These are phyloP conservation scores for Podarcis raffonei DNA, from an alignment of 2,113 vertebrate genomes.

Conservation along the genomic window DNA sequence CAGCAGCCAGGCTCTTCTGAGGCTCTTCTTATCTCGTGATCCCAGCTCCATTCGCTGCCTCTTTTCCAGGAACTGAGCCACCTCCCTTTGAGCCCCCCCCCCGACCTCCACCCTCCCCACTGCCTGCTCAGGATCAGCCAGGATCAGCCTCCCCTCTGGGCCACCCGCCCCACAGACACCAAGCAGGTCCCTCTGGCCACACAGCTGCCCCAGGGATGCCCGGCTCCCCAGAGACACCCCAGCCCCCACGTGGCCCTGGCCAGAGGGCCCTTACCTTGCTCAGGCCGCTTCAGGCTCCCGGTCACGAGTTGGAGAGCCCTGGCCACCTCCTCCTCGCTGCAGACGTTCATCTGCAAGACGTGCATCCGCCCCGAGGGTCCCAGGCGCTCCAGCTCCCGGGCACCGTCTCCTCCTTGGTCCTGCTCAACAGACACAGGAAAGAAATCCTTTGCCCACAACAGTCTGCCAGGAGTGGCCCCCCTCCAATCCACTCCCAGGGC, in stretches of 20 bases:
- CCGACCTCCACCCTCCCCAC: too few relatives aligned
- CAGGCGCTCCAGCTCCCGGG: constrained; percentile 76
- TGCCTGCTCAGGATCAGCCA: too few relatives aligned
- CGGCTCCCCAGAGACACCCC: not conserved
- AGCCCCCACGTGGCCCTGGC: not conserved
- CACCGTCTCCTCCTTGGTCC: constrained; percentile 63
- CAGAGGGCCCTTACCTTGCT: constrained; percentile 70
- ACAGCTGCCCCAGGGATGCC: not conserved
- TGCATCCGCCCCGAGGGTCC: constrained; percentile 80
- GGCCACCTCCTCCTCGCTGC: constrained; percentile 84
- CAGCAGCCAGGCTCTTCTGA: too few relatives aligned
- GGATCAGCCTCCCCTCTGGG: too few relatives aligned
- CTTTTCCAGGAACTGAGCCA: not conserved
- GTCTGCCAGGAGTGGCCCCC: too few relatives aligned
- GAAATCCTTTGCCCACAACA: not conserved
- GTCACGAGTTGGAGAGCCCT: constrained; percentile 76
- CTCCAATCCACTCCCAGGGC: too few relatives aligned
- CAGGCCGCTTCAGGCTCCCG: constrained; percentile 72
- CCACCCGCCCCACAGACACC: not conserved
- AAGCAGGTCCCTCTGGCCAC: not conserved
- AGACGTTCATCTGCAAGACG: constrained; percentile 88
- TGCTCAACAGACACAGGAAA: not conserved
- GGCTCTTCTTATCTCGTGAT: too few relatives aligned
- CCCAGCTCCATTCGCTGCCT: not conserved
- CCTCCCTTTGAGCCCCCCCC: not conserved